These are phyloP conservation scores for Melinaea menophilus DNA, from an alignment of 2,888 invertebrate species.

Conservation along the genomic window DNA sequence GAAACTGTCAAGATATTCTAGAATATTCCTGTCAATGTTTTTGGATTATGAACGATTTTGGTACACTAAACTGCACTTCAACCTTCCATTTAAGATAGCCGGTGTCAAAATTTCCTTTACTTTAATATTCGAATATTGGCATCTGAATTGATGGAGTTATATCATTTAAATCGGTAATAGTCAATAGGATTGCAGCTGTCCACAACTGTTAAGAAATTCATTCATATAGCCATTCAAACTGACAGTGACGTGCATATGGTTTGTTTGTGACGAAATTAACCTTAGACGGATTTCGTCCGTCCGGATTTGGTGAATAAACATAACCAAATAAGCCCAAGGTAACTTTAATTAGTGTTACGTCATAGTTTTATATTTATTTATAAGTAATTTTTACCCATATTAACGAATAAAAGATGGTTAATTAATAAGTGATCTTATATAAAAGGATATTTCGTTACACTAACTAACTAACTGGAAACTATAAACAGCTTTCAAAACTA, in stretches of 20 bases:
- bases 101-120: constrained; percentile 1
- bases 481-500: neutral
- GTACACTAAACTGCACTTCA: neutral
- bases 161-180: neutral
- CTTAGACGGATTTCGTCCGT: neutral
- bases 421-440: no score
- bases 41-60: neutral
- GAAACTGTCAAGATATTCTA: no score
- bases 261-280: constrained; percentile 3
- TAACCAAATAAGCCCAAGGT: no score
- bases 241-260: neutral
- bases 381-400: no score
- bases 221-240: neutral
- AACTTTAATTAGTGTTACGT: no score
- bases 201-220: neutral
- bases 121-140: neutral
- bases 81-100: neutral
- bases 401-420: no score
- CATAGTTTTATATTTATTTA: no score
- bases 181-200: constrained; percentile 6
- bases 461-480: no score
- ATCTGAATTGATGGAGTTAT: constrained; percentile 1
- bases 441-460: no score
- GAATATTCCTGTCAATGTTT: no score
- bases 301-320: no score